Evolutionary conservation across 2,797 vertebrate species (phyloP).

Genomic region (Chanos chanos): DNA sequence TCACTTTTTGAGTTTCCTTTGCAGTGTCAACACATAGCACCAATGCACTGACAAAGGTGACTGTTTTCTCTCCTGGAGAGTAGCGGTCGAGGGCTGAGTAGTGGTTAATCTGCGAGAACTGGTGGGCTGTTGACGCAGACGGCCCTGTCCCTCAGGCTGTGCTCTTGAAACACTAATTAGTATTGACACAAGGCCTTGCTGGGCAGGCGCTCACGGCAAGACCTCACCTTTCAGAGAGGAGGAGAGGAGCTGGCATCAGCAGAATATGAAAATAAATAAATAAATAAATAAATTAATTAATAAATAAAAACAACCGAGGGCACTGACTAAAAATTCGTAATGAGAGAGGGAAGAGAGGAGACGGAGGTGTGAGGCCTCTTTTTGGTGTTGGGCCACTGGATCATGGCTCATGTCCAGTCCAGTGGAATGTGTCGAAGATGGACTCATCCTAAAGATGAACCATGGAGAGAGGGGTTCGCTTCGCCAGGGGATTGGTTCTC

Average conservation of each 20-base stretch:
- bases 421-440: too few species aligned
- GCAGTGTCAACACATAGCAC: not conserved
- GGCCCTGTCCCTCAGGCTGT: conserved; percentile 1
- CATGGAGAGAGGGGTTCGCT: too few species aligned
- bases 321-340: too few species aligned
- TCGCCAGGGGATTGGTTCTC: not conserved
- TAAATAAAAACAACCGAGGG: not conserved
- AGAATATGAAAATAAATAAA: conserved; percentile 4
- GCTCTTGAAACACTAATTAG: conserved; percentile 42
- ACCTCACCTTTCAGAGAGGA: conserved; percentile 24
- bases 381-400: too few species aligned
- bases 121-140: not conserved
- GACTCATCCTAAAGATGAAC: too few species aligned
- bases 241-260: conserved; percentile 37
- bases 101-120: not conserved
- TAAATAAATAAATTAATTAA: not conserved
- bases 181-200: conserved; percentile 39
- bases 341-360: too few species aligned
- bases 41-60: not conserved
- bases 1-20: not conserved
- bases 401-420: too few species aligned
- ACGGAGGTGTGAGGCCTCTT: too few species aligned
- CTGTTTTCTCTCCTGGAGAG: not conserved
- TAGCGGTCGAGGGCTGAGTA: not conserved
- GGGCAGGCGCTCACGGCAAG: conserved; percentile 20